Percentiles rank a stretch among this genome's conserved stretches.
These are phyloP conservation scores for Falco cherrug DNA, from an alignment of 2,797 vertebrate species.

Conservation along the genomic window DNA sequence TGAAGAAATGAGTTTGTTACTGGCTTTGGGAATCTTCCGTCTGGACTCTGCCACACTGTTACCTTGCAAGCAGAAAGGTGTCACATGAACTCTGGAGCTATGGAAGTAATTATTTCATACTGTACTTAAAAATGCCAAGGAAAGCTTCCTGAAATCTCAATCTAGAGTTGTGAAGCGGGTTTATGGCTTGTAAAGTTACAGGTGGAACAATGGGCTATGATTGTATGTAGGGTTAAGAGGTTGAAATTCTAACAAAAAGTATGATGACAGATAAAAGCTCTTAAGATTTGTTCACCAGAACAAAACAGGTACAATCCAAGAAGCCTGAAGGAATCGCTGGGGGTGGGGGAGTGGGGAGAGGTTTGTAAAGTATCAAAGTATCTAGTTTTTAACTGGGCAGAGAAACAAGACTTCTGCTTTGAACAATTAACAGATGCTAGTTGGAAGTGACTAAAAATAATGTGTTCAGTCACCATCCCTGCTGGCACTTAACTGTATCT, in stretches of 20 bases:
- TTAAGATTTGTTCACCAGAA: not conserved
- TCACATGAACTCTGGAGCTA: not conserved
- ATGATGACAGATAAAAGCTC: not conserved
- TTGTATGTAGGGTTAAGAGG: not conserved
- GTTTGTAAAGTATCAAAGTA: not conserved
- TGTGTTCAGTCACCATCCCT: accelerated
- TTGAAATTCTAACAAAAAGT: not conserved
- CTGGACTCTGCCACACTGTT: not conserved
- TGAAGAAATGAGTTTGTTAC: not conserved
- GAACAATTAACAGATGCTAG: not conserved
- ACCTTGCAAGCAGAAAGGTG: not conserved
- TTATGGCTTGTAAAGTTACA: not conserved
- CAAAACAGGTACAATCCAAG: not conserved
- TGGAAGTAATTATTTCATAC: not conserved
- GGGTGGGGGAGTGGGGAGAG: not conserved
- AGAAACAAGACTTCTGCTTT: not conserved
- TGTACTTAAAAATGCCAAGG: not conserved
- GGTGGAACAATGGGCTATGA: not conserved
- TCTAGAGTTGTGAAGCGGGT: not conserved
- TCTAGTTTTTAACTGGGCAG: not conserved
- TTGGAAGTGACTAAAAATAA: not conserved
- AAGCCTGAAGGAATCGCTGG: not conserved
- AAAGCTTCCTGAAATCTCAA: not conserved
- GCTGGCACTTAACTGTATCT: not conserved
- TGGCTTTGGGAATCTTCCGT: not conserved